Base-by-base conservation (phyloP, 2,888 invertebrate genomes). In the Pandemis corylana region DNA sequence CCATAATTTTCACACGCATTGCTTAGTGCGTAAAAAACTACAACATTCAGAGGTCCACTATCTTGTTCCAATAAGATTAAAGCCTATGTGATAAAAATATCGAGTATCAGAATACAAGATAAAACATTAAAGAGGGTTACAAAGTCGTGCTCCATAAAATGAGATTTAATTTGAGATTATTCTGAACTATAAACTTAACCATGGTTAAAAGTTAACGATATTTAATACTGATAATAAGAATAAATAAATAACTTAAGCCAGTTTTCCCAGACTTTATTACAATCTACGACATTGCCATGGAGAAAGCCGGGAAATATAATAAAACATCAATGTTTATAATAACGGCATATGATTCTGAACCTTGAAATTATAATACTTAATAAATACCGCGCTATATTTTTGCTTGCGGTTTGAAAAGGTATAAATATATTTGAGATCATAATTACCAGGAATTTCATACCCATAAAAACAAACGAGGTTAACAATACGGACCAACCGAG, bases 111-210 rank as follows among this genome's bases (percentile, higher is more conserved):
- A 20, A 42, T 12, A 10, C 73, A n/a, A 15, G 67, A 67, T 67
- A 36, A 36, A 67, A n/a, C 42, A 70, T n/a, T 10, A 63, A 68
- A 69, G 66, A 28, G 7, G 6, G 61, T 66, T 69, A 66, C 73
- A 68, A 28, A 68, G 36, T 64, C 72, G 59, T 74, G 74, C 15
- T n/a, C 61, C 61, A 36, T 41, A 59, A 49, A 73, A 41, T 15
- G 53, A 65, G 74, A 74, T 74, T 70, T 65, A 70, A 74, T 74
- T 70, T 66, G 5, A 74, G 74, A 74, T 74, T 69, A 74, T 28
- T 28, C 42, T 69, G 46, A 15, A 6, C 44, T 49, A 15, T 41
- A 41, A 51, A 61, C 46, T 62, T 7, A 64, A 9, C 65, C 61
- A 42, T 49, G 64, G 49, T 68, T 56, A 28, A 73, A 72, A 68